Evolutionary conservation across 2,888 invertebrate genomes (phyloP), one percentile per base, ranked within the genome.

Genomic region (Heteropelma amictum): DNA sequence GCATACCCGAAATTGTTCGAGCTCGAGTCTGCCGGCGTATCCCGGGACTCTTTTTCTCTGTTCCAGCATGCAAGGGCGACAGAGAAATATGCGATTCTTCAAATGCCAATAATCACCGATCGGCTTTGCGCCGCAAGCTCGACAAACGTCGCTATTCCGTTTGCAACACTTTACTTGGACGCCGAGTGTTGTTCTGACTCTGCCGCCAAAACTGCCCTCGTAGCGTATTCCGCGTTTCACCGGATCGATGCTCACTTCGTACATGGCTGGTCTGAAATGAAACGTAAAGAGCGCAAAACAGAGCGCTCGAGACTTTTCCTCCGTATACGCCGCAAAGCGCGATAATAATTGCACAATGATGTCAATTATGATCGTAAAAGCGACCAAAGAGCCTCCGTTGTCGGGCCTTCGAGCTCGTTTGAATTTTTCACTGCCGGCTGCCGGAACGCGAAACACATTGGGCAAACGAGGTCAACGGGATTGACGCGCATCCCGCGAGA

Each of bases 21-120:
- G 68, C 49, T 81, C 63, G 10, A 72, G 69, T n/a, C n/a, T n/a
- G 28, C 69, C 81, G 12, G 70, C 83, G 61, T 84, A 87, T 33
- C 87, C 84, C 56, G 86, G 85, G 2, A 80, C 80, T 7, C 81
- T 81, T 14, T 72, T 77, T 28, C 83, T 85, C 80, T 90, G 90
- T 77, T 87, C 87, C 33, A 40, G 76, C 90, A 90, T 90, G 73
- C 91, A 91, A 8, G 79, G 65, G 68, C 90, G 87, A 68, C 91
- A 91, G 38, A 91, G 82, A 76, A 89, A 91, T 19, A 82, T 78
- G 74, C 81, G 80, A 76, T 87, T 83, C 35, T 83, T 81, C 26
- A 79, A 78, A 42, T 91, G 90, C 91, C 91, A 91, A 77, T 91
- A 91, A 85, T 91, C 91, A 0, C 90, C 90, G 10, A 81, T 65